Evolutionary conservation across 2,888 invertebrate genomes (phyloP).

Genomic region (Syrphus vitripennis): DNA sequence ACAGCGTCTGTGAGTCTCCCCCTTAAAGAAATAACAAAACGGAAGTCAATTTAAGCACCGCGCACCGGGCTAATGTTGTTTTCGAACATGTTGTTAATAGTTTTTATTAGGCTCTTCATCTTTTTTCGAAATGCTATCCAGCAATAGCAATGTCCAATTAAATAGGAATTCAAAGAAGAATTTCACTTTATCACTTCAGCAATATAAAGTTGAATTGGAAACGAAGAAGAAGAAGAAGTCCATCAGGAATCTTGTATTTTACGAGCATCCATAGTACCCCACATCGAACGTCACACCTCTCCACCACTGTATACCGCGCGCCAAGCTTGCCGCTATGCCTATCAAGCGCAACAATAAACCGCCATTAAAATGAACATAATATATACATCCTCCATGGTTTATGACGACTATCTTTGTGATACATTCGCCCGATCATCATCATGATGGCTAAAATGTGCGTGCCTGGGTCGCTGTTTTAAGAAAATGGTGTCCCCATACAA

Average conservation of each 20-base stretch:
- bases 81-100: slow-evolving; percentile 63
- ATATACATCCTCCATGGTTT: slow-evolving; percentile 56
- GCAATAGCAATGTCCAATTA: slow-evolving; percentile 52
- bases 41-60: slow-evolving; percentile 47
- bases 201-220: slow-evolving; percentile 35
- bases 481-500: slow-evolving; percentile 9
- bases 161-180: slow-evolving; percentile 56
- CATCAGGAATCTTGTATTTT: slow-evolving; percentile 53
- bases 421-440: neutral
- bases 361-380: slow-evolving; percentile 42
- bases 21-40: slow-evolving; percentile 1
- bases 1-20: neutral
- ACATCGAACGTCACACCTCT: neutral
- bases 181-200: slow-evolving; percentile 62
- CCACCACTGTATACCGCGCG: no score
- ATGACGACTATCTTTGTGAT: slow-evolving; percentile 3
- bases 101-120: slow-evolving; percentile 68
- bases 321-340: neutral
- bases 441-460: slow-evolving; percentile 32
- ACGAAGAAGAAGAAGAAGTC: slow-evolving; percentile 44
- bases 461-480: slow-evolving; percentile 38
- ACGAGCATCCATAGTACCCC: slow-evolving; percentile 34
- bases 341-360: slow-evolving; percentile 45
- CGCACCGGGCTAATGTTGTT: slow-evolving; percentile 21
- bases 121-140: slow-evolving; percentile 38